Conservation (phyloP, 2,888 invertebrate genomes). For the Euzophera pinguis region DNA sequence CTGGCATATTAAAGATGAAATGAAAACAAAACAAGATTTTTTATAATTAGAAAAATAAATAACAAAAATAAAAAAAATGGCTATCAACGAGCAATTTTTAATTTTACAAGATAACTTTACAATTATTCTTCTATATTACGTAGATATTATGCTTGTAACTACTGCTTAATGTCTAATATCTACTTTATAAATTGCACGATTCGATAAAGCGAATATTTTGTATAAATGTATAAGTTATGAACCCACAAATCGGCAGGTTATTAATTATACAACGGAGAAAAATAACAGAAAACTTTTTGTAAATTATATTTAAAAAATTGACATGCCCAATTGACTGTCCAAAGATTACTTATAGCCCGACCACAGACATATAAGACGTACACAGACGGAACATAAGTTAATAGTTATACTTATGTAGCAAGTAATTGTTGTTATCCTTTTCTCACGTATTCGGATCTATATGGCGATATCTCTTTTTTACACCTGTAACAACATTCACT, state of each 20-base stretch:
- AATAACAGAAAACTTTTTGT: slow-evolving; percentile 12
- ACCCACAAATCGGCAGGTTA: slow-evolving; percentile 47
- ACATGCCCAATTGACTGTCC: slow-evolving; percentile 9
- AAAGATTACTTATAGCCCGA: slow-evolving; percentile 11
- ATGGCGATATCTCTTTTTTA: too few species aligned
- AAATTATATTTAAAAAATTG: slow-evolving; percentile 16
- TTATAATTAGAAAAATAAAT: slow-evolving; percentile 74
- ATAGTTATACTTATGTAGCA: too few species aligned
- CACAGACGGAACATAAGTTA: too few species aligned
- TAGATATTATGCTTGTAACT: slow-evolving; percentile 59
- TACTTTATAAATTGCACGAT: slow-evolving; percentile 77
- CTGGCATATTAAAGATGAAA: slow-evolving; percentile 62
- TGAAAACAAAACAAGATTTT: slow-evolving; percentile 55
- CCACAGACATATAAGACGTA: too few species aligned
- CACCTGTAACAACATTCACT: too few species aligned
- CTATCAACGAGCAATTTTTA: slow-evolving; percentile 41
- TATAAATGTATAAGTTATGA: slow-evolving; percentile 26
- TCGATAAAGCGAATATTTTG: slow-evolving; percentile 72
- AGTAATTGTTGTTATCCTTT: too few species aligned
- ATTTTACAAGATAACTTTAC: slow-evolving; percentile 43
- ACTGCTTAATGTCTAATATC: slow-evolving; percentile 55
- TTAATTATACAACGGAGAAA: slow-evolving; percentile 6
- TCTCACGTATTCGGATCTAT: too few species aligned
- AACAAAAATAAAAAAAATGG: slow-evolving; percentile 64
- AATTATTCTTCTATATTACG: slow-evolving; percentile 38